Evolutionary conservation across 1,140 invertebrate species (phyloP).

Genomic region (Radopholus similis): DNA sequence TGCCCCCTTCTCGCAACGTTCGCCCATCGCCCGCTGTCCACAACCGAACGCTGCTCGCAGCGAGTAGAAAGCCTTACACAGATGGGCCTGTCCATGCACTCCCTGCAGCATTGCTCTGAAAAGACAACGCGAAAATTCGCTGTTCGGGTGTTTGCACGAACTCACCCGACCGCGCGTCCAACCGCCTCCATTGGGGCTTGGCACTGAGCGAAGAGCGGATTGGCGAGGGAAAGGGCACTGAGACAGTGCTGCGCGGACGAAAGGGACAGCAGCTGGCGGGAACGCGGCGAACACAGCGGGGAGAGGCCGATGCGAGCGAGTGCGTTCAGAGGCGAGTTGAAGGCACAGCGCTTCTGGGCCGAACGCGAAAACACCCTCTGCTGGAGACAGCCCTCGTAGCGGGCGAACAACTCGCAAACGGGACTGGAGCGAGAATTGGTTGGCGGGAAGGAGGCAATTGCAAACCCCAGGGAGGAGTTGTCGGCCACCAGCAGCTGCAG

Average conservation of each 20-base stretch:
- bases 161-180: neutral
- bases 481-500: neutral
- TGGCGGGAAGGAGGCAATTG: conserved; percentile 31
- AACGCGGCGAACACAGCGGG: conserved; percentile 50
- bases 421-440: conserved; percentile 1
- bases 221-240: neutral
- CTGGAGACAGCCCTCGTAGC: conserved; percentile 49
- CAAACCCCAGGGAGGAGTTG: conserved; percentile 6
- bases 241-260: neutral
- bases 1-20: conserved; percentile 31
- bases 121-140: neutral
- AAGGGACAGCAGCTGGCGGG: conserved; percentile 33
- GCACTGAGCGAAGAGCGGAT: neutral
- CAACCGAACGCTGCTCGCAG: conserved; percentile 49
- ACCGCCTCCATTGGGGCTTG: neutral
- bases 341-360: conserved; percentile 42
- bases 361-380: conserved; percentile 45
- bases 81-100: conserved; percentile 54
- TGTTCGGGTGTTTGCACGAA: neutral
- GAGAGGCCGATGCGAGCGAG: conserved; percentile 53
- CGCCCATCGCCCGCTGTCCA: conserved; percentile 41
- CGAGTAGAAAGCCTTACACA: conserved; percentile 56
- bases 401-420: conserved; percentile 48
- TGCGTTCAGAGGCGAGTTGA: conserved; percentile 56
- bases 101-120: conserved; percentile 35